Evolutionary conservation across 1,140 invertebrate species (phyloP).

Genomic region (Acromyrmex echinatior): DNA sequence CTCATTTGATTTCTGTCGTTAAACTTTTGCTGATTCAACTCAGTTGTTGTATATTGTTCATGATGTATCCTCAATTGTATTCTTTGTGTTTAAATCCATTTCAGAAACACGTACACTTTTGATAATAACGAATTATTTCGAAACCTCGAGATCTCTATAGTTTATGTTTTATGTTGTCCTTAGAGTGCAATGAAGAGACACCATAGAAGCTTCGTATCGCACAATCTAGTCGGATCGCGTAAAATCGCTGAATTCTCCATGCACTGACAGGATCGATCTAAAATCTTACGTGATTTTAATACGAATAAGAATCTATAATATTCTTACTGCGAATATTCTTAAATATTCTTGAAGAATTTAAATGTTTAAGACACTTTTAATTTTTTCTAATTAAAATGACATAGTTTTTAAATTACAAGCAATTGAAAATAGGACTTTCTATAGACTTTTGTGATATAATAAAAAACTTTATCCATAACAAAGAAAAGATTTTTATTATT

Average conservation of each 20-base stretch:
- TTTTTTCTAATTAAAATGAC: slow-evolving; percentile 13
- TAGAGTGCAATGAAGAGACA: not conserved
- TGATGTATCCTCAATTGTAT: not conserved
- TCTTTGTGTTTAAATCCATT: not conserved
- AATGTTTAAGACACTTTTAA: not conserved
- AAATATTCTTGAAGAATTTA: not conserved
- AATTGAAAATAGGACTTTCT: not conserved
- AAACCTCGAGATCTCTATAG: not conserved
- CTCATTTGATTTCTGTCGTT: not conserved
- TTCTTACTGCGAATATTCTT: not conserved
- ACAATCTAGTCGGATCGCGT: slow-evolving; percentile 36
- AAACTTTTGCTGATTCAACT: not conserved
- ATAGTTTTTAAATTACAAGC: not conserved
- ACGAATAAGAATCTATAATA: not conserved
- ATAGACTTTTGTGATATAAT: not conserved
- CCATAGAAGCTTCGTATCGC: not conserved
- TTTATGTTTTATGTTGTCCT: slow-evolving; percentile 33
- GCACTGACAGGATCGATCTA: not conserved
- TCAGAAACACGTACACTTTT: slow-evolving; percentile 9
- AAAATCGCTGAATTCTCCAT: slow-evolving; percentile 32
- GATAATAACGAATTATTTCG: slow-evolving; percentile 27
- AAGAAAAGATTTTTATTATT: not conserved
- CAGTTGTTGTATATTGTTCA: no score
- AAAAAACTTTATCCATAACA: not conserved
- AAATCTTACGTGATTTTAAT: slow-evolving; percentile 11